Percentiles rank a stretch among this genome's conserved stretches.
phyloP scores from a whole-genome alignment of 2,797 vertebrate genomes.

The Rhodeus uyekii region DNA sequence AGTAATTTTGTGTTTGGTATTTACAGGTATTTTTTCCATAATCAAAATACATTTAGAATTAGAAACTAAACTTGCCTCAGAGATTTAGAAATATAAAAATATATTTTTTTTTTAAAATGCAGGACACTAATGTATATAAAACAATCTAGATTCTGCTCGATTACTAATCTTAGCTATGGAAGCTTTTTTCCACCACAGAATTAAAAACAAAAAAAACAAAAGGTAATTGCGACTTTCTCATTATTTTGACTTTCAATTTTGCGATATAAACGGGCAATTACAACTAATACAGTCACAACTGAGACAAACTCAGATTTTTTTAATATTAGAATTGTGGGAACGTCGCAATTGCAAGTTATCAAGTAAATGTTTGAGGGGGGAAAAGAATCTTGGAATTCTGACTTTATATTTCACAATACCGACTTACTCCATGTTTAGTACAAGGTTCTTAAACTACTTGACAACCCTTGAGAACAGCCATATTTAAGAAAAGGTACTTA shows the following conservation, averaged over 20 bases:
- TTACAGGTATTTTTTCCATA: not conserved
- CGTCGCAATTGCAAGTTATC: not conserved
- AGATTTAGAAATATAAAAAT: too few relatives aligned
- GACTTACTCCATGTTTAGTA: not conserved
- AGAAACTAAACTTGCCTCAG: not conserved
- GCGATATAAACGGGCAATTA: not conserved
- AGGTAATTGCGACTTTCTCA: too few relatives aligned
- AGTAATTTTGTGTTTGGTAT: not conserved
- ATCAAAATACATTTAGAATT: not conserved
- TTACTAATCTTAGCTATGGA: not conserved
- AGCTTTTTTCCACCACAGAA: not conserved
- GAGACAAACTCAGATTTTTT: not conserved
- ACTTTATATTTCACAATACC: too few relatives aligned
- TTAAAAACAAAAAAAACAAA: not conserved
- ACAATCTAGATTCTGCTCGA: not conserved
- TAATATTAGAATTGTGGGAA: not conserved
- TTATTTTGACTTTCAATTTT: not conserved
- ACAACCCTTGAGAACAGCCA: not conserved
- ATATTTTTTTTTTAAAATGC: too few relatives aligned
- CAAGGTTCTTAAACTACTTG: not conserved
- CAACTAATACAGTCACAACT: not conserved
- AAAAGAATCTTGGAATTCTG: not conserved
- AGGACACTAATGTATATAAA: not conserved
- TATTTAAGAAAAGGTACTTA: not conserved
- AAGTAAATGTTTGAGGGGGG: not conserved